Base-by-base conservation (phyloP, 1,140 invertebrate genomes). In the Zophobas atratus region DNA sequence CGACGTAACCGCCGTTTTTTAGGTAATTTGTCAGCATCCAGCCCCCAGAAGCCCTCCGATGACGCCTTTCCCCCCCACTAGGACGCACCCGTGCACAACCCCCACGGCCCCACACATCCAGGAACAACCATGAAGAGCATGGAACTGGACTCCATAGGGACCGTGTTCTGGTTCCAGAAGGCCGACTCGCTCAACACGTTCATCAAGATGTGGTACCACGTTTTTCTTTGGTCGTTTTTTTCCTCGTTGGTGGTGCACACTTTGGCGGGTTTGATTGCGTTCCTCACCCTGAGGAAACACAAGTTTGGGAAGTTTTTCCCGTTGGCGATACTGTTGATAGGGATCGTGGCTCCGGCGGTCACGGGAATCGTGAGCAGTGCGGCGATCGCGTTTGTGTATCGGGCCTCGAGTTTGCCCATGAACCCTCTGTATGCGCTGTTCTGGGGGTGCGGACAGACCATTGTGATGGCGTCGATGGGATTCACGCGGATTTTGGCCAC, bases 161-260 rank as follows among this genome's bases (percentile, higher is more conserved):
- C 91, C 85, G 91, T 92, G 84, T 87, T 92, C 83, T 89, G 88
- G 79, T 86, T 92, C 70, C 90, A 90, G 80, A 88, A 82, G 57
- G 87, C 88, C 70, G 89, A 91, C 82, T 88, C 88, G 38, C 87
- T 92, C 57, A 89, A 91, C 84, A 91, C 90, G 48, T 92, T 94
- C 88, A 86, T 91, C 89, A 96, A 97, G 87, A 98, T 98, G 94
- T 98, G 96, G 96, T 98, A 98, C 87, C 94, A 97, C 83, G 93
- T 98, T 82, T 97, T 97, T 89, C 88, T 98, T 73, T 98, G 96
- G 96, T 95, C 96, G 20, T 88, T 98, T 81, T 96, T 97, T 85
- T 97, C 96, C 8, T 98, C 96, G 34, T 91, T 98, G 83, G 92
- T 98, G 85, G 95, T 98, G 57, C 97, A 98, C 87, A 92, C 93